A percentile compares a stretch with the other conserved stretches of the same genome.
Evolutionary conservation across 2,113 vertebrate genomes (phyloP).

Genomic region (Dolichallabes microphthalmus): DNA sequence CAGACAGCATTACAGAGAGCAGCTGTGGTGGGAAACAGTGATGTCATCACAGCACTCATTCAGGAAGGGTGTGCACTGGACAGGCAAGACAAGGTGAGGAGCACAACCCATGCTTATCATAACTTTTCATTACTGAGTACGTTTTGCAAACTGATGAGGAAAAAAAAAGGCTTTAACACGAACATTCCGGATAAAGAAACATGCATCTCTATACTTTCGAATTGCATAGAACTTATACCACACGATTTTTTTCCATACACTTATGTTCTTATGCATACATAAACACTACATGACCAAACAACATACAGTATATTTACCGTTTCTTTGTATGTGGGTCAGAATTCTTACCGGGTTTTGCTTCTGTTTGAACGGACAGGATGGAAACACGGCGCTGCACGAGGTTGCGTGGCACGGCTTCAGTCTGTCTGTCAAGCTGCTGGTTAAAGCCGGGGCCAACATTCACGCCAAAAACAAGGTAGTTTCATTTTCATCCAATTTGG

Average conservation of each 20-base stretch:
- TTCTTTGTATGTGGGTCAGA: background rate
- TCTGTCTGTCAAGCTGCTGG: constrained; percentile 89
- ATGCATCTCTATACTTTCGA: background rate
- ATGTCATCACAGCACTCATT: constrained; percentile 83
- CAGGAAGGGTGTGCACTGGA: constrained; percentile 92
- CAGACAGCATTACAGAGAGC: constrained; percentile 94
- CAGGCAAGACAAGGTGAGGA: constrained; percentile 90
- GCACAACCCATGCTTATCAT: background rate
- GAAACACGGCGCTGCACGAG: constrained; percentile 92
- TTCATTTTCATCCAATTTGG: background rate
- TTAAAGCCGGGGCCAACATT: constrained; percentile 93
- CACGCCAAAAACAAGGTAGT: constrained; percentile 93
- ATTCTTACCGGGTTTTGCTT: background rate
- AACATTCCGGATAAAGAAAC: background rate
- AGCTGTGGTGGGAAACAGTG: constrained; percentile 85
- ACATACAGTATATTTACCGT: background rate
- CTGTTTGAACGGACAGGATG: constrained; percentile 74
- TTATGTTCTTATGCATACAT: background rate
- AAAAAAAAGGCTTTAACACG: background rate
- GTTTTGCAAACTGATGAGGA: background rate
- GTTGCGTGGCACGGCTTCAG: constrained; percentile 96
- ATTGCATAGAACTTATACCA: no score
- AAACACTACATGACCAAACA: background rate
- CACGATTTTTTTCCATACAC: background rate
- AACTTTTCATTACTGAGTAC: background rate